Evolutionary conservation across 2,888 invertebrate genomes (phyloP), one percentile per base, ranked within the genome.

Genomic region (Lasioglossum leucozonium): DNA sequence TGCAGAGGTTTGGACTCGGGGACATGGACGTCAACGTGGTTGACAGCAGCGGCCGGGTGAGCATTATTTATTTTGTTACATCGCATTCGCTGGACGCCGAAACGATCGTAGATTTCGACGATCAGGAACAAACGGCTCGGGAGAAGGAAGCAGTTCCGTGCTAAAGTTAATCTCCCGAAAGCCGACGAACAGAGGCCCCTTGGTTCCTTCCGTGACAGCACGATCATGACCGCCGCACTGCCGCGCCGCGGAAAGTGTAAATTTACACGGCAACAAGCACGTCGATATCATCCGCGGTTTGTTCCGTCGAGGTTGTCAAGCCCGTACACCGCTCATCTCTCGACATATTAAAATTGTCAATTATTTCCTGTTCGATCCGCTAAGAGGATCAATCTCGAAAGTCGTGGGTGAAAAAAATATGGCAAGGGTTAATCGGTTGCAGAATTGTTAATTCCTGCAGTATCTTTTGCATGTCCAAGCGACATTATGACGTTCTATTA

Each of bases 11-110:
- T 26, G 93, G 92, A 37, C 78, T 92, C 2, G 95, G 95, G 0
- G 95, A 95, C 77, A 93, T 95, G 74, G 96, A 96, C 86, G 93
- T 96, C 87, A 96, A 96, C 92, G 95, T 96, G 37, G 94, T 95
- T 5, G 96, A 96, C 92, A 94, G 94, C 88, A 96, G 96, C 91
- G 96, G 96, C 91, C 95, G 96, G 95, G 96, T 96, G 91, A 96
- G 96, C 94, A 5, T 0, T 22, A 10, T 67, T 37, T 67, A 18
- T 67, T 30, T 34, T 10, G 34, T 51, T 73, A 5, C n/a, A n/a
- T 6, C 16, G 73, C 34, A 8, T 65, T 22, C 16, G 18, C 18
- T 30, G 30, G 65, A 10, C 26, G 8, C 58, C 16, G 2, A 13
- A 16, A 51, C 51, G 51, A n/a, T 0, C 58, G 16, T 26, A 16